Base-by-base conservation (phyloP, 2,113 vertebrate species). In the Cheilinus undulatus region DNA sequence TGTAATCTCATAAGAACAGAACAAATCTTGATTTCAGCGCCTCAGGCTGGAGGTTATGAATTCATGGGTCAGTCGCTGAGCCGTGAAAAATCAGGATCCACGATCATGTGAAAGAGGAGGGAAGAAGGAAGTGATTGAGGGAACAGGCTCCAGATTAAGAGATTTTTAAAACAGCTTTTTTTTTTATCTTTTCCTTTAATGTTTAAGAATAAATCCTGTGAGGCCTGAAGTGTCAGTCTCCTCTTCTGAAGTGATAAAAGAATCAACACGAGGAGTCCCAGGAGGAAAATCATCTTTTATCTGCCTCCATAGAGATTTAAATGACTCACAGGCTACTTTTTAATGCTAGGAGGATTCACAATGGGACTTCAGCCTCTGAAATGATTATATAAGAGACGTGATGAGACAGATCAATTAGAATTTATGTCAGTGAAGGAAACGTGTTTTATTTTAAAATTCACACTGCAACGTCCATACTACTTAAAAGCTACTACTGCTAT, bases 231-330 rank as follows among this genome's bases (percentile, higher is more conserved):
- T n/a, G 19, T 6, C 17, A 15, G 1, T n/a, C 22, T 27, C 23
- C 14, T 50, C 48, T 66, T 23, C 5, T 52, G 26, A 45, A 22
- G 26, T 22, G 40, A 60, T 60, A 45, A 60, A 42, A 59, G 15
- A 13, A 9, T 56, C 34, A 24, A 36, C 20, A 23, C 7, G 30
- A 34, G 6, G 10, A 17, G 3, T n/a, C 27, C 17, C 17, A 52
- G 15, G 14, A 43, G 43, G 0, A 3, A 12, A 20, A 4, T 20
- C 6, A 10, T 14, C 40, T 22, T 8, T 60, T 4, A 13, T 28
- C 17, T 5, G 26, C 46, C n/a, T 36, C 13, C n/a, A 22, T n/a
- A 48, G 26, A 34, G 20, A 27, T 49, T 62, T 62, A 17, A 32
- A 27, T 11, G 13, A 22, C 3, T 10, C 28, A 3, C 14, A 58